phyloP scores from a whole-genome alignment of 2,113 vertebrate species.

The Oryzias celebensis region DNA sequence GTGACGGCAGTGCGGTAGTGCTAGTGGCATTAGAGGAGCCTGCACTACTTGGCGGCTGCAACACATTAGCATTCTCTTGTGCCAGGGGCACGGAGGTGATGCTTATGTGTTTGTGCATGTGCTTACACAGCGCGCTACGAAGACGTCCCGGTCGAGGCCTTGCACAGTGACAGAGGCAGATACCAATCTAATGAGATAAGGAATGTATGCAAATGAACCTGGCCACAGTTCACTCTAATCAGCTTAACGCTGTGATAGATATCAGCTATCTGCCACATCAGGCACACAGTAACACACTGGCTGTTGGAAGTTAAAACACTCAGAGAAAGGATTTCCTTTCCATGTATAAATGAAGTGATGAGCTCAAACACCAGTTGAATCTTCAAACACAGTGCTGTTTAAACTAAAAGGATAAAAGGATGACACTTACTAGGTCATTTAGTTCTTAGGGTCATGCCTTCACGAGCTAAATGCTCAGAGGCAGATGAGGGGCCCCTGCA shows the following conservation, averaged over 20 bases:
- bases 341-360: conserved; percentile 33
- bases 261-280: conserved; percentile 76
- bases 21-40: conserved; percentile 57
- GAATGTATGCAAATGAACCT: conserved; percentile 81
- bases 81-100: conserved; percentile 61
- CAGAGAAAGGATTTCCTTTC: conserved; percentile 50
- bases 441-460: conserved; percentile 42
- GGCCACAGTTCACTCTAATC: conserved; percentile 80
- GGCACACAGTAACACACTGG: conserved; percentile 25
- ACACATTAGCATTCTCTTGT: conserved; percentile 61
- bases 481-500: conserved; percentile 11
- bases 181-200: conserved; percentile 83
- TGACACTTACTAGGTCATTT: conserved; percentile 14
- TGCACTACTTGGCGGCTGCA: conserved; percentile 58
- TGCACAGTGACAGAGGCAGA: conserved; percentile 72
- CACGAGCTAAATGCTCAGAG: conserved; percentile 40
- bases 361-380: conserved; percentile 14
- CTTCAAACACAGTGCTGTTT: not conserved
- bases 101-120: conserved; percentile 20
- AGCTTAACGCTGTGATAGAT: conserved; percentile 78
- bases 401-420: conserved; percentile 15
- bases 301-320: conserved; percentile 55
- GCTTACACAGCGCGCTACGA: conserved; percentile 50
- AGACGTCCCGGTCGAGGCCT: conserved; percentile 72
- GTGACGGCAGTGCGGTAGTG: conserved; percentile 45